Evolutionary conservation across 2,113 vertebrate genomes (phyloP).

Genomic region (Falcunculus frontatus): DNA sequence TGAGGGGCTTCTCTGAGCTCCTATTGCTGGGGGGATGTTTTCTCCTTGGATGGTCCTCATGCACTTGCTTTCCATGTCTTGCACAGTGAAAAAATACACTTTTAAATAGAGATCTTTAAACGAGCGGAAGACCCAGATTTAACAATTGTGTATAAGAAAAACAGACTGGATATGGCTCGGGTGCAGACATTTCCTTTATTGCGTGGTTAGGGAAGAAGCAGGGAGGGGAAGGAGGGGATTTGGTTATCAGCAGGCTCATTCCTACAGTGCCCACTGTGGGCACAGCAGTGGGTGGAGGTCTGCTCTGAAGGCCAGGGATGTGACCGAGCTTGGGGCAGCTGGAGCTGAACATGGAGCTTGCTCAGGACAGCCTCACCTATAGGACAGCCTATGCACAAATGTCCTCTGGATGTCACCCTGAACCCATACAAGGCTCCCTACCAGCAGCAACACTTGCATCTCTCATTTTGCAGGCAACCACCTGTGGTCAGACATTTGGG

Average conservation of each 20-base stretch:
- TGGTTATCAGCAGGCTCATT: neutral
- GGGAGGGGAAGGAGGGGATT: neutral
- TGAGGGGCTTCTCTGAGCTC: neutral
- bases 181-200: neutral
- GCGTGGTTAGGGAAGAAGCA: neutral
- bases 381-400: neutral
- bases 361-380: neutral
- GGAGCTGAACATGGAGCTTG: neutral
- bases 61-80: neutral
- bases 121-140: neutral
- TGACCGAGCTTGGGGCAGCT: neutral
- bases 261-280: neutral
- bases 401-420: constrained; percentile 20
- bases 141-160: neutral
- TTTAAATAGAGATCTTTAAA: neutral
- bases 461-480: neutral
- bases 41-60: neutral
- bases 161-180: neutral
- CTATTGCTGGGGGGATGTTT: neutral
- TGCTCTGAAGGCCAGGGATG: neutral
- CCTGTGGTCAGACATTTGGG: neutral
- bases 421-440: neutral
- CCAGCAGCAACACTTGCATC: neutral
- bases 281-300: neutral
- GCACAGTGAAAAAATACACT: neutral